Conservation (phyloP, 2,797 vertebrate genomes). For the Syngnathus acus region DNA sequence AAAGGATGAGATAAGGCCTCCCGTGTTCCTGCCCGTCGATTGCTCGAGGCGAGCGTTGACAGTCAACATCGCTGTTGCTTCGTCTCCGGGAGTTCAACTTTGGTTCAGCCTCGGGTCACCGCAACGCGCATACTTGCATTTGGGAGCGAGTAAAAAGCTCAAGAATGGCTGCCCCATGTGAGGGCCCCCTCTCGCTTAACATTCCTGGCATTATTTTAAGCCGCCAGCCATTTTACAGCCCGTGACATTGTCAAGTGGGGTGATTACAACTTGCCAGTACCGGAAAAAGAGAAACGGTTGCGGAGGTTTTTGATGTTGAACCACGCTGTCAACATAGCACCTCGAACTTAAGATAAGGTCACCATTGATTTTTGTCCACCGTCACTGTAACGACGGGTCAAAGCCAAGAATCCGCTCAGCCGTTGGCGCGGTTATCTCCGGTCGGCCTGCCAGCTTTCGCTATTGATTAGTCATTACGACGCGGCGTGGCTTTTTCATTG, state of each 20-base stretch:
- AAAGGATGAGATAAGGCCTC: slow-evolving; percentile 41
- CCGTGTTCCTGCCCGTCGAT: slow-evolving; percentile 9
- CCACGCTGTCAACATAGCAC: slow-evolving; percentile 3
- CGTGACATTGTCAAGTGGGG: background rate
- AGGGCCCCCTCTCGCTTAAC: background rate
- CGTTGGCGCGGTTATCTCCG: slow-evolving; percentile 26
- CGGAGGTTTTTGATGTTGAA: background rate
- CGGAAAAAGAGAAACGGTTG: background rate
- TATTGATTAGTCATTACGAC: slow-evolving; percentile 51
- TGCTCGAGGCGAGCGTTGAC: slow-evolving; percentile 42
- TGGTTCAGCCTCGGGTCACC: slow-evolving; percentile 46
- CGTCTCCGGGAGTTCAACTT: slow-evolving; percentile 34
- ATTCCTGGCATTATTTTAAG: slow-evolving; percentile 4
- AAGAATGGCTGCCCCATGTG: background rate
- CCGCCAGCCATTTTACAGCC: background rate
- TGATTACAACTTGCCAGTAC: background rate
- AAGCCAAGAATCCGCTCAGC: slow-evolving; percentile 9
- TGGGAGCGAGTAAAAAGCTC: background rate
- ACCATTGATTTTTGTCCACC: slow-evolving; percentile 37
- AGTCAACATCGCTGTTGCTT: slow-evolving; percentile 27
- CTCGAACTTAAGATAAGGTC: slow-evolving; percentile 24
- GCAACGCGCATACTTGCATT: slow-evolving; percentile 14
- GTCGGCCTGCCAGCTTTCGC: slow-evolving; percentile 23
- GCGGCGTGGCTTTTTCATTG: slow-evolving; percentile 32
- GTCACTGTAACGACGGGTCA: slow-evolving; percentile 28